These are phyloP conservation scores for Dromius quadrimaculatus DNA, from an alignment of 2,888 invertebrate species.

Conservation along the genomic window DNA sequence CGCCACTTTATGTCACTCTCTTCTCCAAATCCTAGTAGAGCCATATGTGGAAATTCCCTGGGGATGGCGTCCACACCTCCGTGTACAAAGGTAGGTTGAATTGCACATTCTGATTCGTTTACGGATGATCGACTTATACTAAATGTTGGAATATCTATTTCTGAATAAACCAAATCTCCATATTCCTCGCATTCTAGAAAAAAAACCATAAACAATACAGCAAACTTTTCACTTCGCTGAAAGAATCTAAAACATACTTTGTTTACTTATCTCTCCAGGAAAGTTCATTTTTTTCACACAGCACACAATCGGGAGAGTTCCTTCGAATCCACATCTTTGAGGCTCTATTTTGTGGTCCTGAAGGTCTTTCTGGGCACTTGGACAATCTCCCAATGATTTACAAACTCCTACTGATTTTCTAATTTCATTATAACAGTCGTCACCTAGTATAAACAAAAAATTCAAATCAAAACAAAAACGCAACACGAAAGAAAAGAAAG, in stretches of 20 bases:
- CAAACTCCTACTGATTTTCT: not conserved
- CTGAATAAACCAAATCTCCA: not conserved
- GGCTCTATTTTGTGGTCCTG: not conserved
- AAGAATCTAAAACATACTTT: conserved; percentile 33
- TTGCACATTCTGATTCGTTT: conserved; percentile 62
- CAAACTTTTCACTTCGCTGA: not conserved
- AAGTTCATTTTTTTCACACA: not conserved
- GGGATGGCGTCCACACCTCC: conserved; percentile 63
- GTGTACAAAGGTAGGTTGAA: conserved; percentile 64
- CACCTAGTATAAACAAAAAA: not conserved
- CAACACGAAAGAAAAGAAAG: too few relatives aligned
- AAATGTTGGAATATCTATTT: not conserved
- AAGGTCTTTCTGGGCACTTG: not conserved
- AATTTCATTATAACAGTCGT: not conserved
- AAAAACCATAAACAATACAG: not conserved
- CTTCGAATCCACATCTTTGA: not conserved
- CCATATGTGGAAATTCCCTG: conserved; percentile 51
- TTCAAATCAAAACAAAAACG: too few relatives aligned
- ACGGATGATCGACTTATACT: not conserved
- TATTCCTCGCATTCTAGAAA: not conserved
- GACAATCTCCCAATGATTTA: not conserved
- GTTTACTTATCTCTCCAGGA: conserved; percentile 26
- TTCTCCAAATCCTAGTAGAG: conserved; percentile 59
- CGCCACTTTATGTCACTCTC: conserved; percentile 63
- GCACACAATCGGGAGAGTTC: not conserved